Evolutionary conservation across 2,113 vertebrate species (phyloP), one percentile per base, ranked within the genome.

Genomic region (Pseudonaja textilis): DNA sequence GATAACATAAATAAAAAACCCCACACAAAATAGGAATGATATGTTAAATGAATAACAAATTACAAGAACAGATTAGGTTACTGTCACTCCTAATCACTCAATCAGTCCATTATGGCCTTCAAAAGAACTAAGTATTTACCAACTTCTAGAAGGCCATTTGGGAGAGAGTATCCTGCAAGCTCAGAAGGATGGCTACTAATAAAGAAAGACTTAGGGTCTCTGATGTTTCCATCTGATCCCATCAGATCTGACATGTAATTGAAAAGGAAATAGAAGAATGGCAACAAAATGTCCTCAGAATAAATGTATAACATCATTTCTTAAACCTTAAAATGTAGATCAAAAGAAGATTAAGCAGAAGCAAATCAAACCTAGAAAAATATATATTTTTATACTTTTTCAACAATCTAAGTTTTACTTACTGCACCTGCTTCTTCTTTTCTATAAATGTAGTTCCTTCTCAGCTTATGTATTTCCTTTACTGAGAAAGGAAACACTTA

Each of bases 191-290:
- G 7, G 20, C 74, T 81, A 23, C 18, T 81, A 23, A 2, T 69
- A 94, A 94, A 87, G 0, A 50, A 20, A 1, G 6, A 45, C 81
- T 85, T 5, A 88, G 93, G 61, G 18, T 42, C 18, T 81, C 74
- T 81, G 74, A 81, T 42, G 20, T 3, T 42, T 81, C 8, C 34
- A 42, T 18, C 74, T 81, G 34, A 81, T 81, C 34, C 74, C 34
- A 81, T 34, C 18, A 81, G 6, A 81, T 81, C n/a, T 9, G 69
- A 22, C 34, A 81, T 39, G 64, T 54, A 74, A 86, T 88, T 90
- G 91, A 50, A 91, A 11, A 96, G 92, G 92, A 95, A 92, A 87
- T 59, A 50, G 47, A 93, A 74, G 59, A 93, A 93, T 88, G 59
- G 34, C n/a, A 90, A 42, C 90, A 92, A 92, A 94, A 94, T 91